Evolutionary conservation across 2,113 vertebrate species (phyloP), one percentile per base, ranked within the genome.

Genomic region (Cacatua alba): DNA sequence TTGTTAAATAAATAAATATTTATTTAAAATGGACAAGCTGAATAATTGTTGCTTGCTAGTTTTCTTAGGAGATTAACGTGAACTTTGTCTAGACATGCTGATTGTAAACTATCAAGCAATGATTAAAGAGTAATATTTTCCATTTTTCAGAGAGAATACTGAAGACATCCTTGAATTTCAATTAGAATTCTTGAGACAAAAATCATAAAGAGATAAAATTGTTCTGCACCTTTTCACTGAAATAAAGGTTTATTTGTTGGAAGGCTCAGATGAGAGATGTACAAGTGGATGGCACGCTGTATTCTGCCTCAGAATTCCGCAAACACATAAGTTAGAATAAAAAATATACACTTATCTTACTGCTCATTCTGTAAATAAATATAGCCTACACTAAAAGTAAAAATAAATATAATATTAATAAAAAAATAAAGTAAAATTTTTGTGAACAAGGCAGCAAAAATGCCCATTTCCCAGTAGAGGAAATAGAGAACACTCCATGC

Each of bases 61-160:
- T 98, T 98, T 93, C 81, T 92, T 89, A 39, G 67, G 74, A 97
- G 76, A 86, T 97, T 97, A 97, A 97, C 86, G 92, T 82, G 92
- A 97, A 96, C 67, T 97, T 98, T 97, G 93, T 97, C 96, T 98
- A 97, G 97, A 97, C 92, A 68, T 79, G 89, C 64, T 98, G 95
- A 97, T 97, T 98, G 46, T 97, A 97, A 98, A 97, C 95, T 81
- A 97, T 97, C 94, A 97, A 96, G 84, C 52, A 93, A 92, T 96
- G 94, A 97, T 98, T 98, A 98, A 97, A 95, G 72, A 95, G 68
- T 82, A 98, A 96, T 94, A 89, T 7, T 96, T 37, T 95, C 97
- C 88, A 96, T 97, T 97, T 97, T 94, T 95, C 93, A 87, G 64
- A 71, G 24, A 63, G 48, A 97, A 91, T 96, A 87, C 63, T 97